phyloP scores from a whole-genome alignment of 2,888 invertebrate species.

The Coleophora deauratella region DNA sequence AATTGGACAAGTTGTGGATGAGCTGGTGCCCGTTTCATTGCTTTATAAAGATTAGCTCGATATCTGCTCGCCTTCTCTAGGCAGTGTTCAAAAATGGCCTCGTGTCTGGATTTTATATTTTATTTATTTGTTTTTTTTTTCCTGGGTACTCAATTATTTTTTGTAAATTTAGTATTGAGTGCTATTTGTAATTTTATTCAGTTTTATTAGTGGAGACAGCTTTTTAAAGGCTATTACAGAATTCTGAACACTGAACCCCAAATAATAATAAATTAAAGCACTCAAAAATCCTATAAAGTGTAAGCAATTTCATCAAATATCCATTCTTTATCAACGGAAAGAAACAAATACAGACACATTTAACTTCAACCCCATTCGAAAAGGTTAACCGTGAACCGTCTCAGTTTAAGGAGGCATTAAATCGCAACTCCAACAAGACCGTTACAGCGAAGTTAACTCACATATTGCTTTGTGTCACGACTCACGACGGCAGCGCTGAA shows the following conservation, averaged over 20 bases:
- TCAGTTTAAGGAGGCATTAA: conserved; percentile 74
- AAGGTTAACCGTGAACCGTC: conserved; percentile 73
- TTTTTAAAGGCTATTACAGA: too few relatives aligned
- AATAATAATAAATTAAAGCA: too few relatives aligned
- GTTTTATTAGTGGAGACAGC: too few relatives aligned
- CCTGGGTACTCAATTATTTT: too few relatives aligned
- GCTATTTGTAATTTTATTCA: too few relatives aligned
- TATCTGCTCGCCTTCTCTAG: conserved; percentile 26
- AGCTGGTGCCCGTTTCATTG: conserved; percentile 61
- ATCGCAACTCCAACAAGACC: conserved; percentile 74
- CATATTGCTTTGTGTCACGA: conserved; percentile 75
- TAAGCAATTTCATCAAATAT: too few relatives aligned
- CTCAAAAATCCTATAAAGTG: too few relatives aligned
- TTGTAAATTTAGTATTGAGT: too few relatives aligned
- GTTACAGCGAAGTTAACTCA: conserved; percentile 73
- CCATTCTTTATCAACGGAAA: conserved; percentile 51
- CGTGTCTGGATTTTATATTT: too few relatives aligned
- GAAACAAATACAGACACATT: conserved; percentile 63
- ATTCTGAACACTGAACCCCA: too few relatives aligned
- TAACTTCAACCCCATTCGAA: conserved; percentile 57
- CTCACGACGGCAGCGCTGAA: conserved; percentile 55
- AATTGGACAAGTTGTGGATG: conserved; percentile 64
- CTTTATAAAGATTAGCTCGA: conserved; percentile 58
- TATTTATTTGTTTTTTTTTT: too few relatives aligned
- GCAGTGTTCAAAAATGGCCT: too few relatives aligned